Evolutionary conservation across 2,888 invertebrate genomes (phyloP).

Genomic region (Drosophila percnosoma): DNA sequence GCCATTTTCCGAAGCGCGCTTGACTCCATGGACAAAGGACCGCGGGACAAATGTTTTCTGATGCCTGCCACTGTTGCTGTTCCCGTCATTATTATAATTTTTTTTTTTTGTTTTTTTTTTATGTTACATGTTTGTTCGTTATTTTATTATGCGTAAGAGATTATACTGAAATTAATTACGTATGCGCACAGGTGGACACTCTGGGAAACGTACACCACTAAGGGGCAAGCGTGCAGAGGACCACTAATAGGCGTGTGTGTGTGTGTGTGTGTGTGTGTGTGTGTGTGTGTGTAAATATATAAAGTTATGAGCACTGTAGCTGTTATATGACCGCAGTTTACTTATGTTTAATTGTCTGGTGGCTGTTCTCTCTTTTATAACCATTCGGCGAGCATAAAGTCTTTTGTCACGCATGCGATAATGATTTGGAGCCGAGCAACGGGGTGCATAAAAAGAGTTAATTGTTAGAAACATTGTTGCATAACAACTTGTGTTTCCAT

Average conservation of each 20-base stretch:
- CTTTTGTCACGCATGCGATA: slow-evolving; percentile 34
- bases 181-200: slow-evolving; percentile 72
- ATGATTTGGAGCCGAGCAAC: slow-evolving; percentile 33
- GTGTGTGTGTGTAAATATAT: slow-evolving; percentile 9
- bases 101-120: background rate
- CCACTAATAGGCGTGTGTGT: slow-evolving; percentile 60
- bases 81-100: slow-evolving; percentile 2
- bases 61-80: slow-evolving; percentile 33
- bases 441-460: slow-evolving; percentile 18
- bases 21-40: background rate
- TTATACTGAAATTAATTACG: slow-evolving; percentile 78
- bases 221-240: slow-evolving; percentile 36
- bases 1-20: slow-evolving; percentile 21
- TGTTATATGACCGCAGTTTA: slow-evolving; percentile 50
- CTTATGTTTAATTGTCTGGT: slow-evolving; percentile 69
- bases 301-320: slow-evolving; percentile 28
- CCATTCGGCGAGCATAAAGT: slow-evolving; percentile 36
- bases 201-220: slow-evolving; percentile 26
- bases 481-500: slow-evolving; percentile 6
- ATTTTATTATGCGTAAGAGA: slow-evolving; percentile 78
- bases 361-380: slow-evolving; percentile 34
- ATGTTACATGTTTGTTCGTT: slow-evolving; percentile 44
- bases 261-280: slow-evolving; percentile 14
- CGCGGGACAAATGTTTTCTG: slow-evolving; percentile 37
- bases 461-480: slow-evolving; percentile 29